These are phyloP conservation scores for Oasisia sp. DNA, from an alignment of 2,888 invertebrate genomes.

Conservation along the genomic window DNA sequence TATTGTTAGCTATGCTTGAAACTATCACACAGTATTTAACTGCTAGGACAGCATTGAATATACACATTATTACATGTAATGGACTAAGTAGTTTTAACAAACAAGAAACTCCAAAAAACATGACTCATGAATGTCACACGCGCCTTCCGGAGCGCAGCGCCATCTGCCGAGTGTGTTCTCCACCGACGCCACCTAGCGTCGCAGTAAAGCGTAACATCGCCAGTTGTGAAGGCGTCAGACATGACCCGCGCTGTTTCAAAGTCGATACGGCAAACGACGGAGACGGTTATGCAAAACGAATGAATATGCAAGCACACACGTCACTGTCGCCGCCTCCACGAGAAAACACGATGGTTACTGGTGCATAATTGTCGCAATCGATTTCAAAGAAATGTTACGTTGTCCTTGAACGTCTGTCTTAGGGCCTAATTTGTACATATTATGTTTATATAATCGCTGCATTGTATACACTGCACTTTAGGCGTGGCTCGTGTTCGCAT, in stretches of 20 bases:
- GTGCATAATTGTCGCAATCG: background rate
- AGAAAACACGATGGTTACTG: background rate
- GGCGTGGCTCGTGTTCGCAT: background rate
- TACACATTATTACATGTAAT: background rate
- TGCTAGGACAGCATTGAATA: background rate
- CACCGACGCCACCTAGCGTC: no score
- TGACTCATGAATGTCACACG: background rate
- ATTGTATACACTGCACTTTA: background rate
- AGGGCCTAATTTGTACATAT: background rate
- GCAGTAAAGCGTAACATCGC: no score
- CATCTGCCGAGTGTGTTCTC: background rate
- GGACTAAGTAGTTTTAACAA: background rate
- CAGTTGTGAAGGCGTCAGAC: no score
- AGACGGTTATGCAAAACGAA: background rate
- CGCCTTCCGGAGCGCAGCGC: background rate
- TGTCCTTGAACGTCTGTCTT: background rate
- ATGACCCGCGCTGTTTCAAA: no score
- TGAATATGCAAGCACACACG: slow-evolving; percentile 9
- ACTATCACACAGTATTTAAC: background rate
- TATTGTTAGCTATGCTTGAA: background rate
- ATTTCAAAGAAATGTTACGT: background rate
- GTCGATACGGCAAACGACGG: background rate
- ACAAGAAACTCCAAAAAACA: background rate
- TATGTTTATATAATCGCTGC: background rate
- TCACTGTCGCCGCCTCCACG: background rate